Evolutionary conservation across 2,113 vertebrate genomes (phyloP).

Genomic region (Neogale vison): DNA sequence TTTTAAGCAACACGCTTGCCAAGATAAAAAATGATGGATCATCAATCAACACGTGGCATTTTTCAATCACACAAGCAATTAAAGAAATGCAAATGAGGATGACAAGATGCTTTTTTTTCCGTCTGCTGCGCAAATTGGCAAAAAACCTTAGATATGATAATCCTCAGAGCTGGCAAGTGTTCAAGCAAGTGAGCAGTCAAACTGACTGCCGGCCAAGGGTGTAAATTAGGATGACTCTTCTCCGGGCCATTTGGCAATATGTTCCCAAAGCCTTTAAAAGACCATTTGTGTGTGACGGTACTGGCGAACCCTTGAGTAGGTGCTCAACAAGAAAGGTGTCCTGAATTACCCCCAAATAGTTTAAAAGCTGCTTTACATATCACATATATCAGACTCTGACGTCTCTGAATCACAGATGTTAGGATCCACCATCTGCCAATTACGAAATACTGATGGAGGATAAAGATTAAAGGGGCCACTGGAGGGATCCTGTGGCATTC

Average conservation of each 20-base stretch:
- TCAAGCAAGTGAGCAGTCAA: background rate
- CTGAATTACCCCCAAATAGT: background rate
- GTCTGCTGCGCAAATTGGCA: background rate
- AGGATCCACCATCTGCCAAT: background rate
- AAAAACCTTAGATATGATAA: background rate
- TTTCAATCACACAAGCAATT: background rate
- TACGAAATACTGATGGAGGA: background rate
- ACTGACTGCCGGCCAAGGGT: background rate
- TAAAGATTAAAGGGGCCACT: background rate
- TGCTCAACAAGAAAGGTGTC: background rate
- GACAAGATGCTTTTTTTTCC: background rate
- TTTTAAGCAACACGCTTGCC: background rate
- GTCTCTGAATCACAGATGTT: background rate
- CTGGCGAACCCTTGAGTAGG: background rate
- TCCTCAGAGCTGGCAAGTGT: background rate
- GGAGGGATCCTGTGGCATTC: background rate
- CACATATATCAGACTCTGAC: background rate
- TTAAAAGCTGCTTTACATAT: background rate
- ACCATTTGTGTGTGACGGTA: background rate
- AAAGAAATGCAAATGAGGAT: constrained; percentile 1
- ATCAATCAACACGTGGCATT: background rate
- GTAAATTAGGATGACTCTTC: background rate
- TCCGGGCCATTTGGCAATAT: background rate
- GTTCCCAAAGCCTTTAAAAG: background rate
- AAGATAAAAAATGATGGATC: background rate